phyloP scores from a whole-genome alignment of 2,113 vertebrate genomes.

The Emydura subglobosa region DNA sequence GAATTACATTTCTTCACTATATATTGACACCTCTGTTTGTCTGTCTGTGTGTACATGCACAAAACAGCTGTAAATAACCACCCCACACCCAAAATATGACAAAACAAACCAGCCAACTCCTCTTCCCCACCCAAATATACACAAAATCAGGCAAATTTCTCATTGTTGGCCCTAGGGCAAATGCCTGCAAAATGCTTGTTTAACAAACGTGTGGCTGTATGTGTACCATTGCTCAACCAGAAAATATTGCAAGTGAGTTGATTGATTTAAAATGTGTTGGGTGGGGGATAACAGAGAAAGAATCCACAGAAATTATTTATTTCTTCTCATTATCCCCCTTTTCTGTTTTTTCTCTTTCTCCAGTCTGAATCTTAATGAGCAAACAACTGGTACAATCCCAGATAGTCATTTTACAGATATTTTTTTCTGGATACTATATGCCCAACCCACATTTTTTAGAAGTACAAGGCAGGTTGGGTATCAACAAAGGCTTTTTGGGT shows the following conservation, averaged over 20 bases:
- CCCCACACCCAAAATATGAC: not conserved
- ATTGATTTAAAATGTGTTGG: not conserved
- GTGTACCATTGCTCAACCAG: constrained; percentile 29
- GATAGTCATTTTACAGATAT: not conserved
- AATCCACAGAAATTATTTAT: not conserved
- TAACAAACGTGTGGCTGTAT: constrained; percentile 32
- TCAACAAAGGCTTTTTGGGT: not conserved
- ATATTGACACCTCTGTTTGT: not conserved
- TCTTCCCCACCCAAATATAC: not conserved
- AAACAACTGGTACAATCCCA: not conserved
- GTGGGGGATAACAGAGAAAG: not conserved
- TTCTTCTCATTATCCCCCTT: not conserved
- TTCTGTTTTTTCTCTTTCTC: not conserved
- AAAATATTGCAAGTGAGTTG: not conserved
- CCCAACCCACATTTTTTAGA: not conserved
- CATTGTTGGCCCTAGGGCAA: constrained; percentile 19
- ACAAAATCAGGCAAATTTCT: constrained; percentile 7
- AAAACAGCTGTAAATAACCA: constrained; percentile 42
- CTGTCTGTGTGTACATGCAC: not conserved
- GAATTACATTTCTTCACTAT: accelerated
- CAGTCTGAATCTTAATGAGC: not conserved
- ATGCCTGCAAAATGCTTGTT: constrained; percentile 37
- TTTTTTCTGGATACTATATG: not conserved
- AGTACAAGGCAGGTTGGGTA: not conserved
- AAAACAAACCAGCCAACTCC: not conserved